phyloP scores from a whole-genome alignment of 1,140 invertebrate species.

The Drosophila lini region DNA sequence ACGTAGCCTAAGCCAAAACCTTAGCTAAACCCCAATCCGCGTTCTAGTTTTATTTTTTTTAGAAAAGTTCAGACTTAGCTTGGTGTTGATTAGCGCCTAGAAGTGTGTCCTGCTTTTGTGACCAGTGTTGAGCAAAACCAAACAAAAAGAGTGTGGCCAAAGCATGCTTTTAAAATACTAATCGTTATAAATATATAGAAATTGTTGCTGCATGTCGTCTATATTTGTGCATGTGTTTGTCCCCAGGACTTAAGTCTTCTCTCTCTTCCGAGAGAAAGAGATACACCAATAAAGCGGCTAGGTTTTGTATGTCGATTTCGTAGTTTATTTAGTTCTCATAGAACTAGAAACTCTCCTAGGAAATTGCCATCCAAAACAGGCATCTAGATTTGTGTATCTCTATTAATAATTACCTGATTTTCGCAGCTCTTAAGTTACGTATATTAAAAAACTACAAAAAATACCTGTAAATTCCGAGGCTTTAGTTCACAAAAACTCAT shows the following conservation, averaged over 20 bases:
- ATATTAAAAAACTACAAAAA: conserved; percentile 18
- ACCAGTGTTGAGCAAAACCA: conserved; percentile 63
- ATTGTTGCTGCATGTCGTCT: conserved; percentile 57
- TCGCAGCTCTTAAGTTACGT: conserved; percentile 76
- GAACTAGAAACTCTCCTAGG: neutral
- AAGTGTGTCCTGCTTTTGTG: conserved; percentile 63
- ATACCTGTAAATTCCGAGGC: conserved; percentile 31
- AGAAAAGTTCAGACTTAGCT: conserved; percentile 53
- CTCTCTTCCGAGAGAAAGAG: conserved; percentile 8
- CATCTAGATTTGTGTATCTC: conserved; percentile 71
- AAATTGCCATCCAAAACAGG: conserved; percentile 66
- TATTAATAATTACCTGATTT: conserved; percentile 52
- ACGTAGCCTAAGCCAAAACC: neutral
- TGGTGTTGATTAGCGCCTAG: conserved; percentile 48
- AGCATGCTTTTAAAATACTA: conserved; percentile 60
- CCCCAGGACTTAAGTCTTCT: conserved; percentile 46
- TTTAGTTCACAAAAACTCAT: conserved; percentile 63
- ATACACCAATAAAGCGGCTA: conserved; percentile 67
- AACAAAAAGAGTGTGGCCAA: conserved; percentile 40
- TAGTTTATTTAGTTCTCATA: neutral
- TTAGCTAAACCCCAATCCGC: conserved; percentile 10
- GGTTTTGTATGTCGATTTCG: conserved; percentile 69
- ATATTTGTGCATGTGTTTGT: conserved; percentile 57
- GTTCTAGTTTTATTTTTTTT: conserved; percentile 38
- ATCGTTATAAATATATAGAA: conserved; percentile 17